Percentiles rank a stretch among this genome's conserved stretches.
Conservation (phyloP, 2,113 vertebrate genomes). For the Phainopepla nitens region DNA sequence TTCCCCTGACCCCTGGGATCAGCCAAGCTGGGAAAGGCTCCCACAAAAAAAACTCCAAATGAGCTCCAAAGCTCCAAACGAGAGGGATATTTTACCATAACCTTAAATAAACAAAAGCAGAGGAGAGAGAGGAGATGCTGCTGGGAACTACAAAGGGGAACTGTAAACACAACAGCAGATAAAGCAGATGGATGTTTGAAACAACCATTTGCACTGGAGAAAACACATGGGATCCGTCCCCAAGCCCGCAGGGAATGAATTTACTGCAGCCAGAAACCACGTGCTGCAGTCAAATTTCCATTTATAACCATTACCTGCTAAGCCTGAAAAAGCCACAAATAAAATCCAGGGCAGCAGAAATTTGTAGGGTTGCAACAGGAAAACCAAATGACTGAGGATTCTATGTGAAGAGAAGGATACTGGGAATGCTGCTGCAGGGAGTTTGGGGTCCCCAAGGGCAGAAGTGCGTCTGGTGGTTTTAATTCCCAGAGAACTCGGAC, state of each 20-base stretch:
- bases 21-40: not conserved
- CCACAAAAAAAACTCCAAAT: not conserved
- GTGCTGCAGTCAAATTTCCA: not conserved
- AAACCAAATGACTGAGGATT: not conserved
- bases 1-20: not conserved
- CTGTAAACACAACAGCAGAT: conserved; percentile 24
- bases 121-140: conserved; percentile 6
- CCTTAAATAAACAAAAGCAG: conserved; percentile 13
- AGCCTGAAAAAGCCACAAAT: not conserved
- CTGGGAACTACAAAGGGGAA: conserved; percentile 17
- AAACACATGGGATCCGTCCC: not conserved
- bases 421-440: not conserved
- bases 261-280: not conserved
- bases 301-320: not conserved
- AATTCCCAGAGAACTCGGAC: not conserved
- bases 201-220: not conserved
- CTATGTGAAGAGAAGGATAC: not conserved
- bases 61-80: not conserved
- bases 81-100: not conserved
- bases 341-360: not conserved
- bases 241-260: not conserved
- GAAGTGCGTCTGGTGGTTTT: not conserved
- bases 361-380: rapidly evolving
- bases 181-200: conserved; percentile 30
- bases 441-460: not conserved